phyloP scores from a whole-genome alignment of 2,888 invertebrate species.

The Alcis repandata region DNA sequence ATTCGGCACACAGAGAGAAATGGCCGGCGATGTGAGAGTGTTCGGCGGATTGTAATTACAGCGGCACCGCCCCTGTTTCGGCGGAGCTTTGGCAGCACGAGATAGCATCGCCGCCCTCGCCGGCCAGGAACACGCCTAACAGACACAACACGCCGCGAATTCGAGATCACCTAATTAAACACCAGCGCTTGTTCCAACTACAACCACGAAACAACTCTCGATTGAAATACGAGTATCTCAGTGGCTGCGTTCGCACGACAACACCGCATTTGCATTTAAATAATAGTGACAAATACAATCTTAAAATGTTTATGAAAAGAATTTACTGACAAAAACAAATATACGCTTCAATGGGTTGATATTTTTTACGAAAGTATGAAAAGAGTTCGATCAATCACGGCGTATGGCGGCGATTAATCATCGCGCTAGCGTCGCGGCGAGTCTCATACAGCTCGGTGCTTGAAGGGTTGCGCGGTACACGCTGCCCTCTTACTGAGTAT shows the following conservation, averaged over 20 bases:
- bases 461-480: conserved; percentile 60
- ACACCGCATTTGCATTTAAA: conserved; percentile 64
- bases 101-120: conserved; percentile 71
- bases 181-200: conserved; percentile 47
- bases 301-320: conserved; percentile 72
- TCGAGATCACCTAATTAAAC: conserved; percentile 78
- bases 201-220: conserved; percentile 46
- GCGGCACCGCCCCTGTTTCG: conserved; percentile 72
- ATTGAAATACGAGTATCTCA: conserved; percentile 54
- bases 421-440: conserved; percentile 60
- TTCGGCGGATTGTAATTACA: conserved; percentile 78
- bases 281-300: conserved; percentile 74
- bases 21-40: conserved; percentile 61
- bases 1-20: conserved; percentile 77
- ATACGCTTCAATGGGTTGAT: conserved; percentile 39
- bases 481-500: conserved; percentile 45
- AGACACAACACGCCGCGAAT: conserved; percentile 59
- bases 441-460: conserved; percentile 46
- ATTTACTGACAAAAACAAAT: conserved; percentile 64
- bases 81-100: conserved; percentile 65
- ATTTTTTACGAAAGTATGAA: conserved; percentile 56
- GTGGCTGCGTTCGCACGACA: conserved; percentile 69
- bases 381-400: conserved; percentile 77
- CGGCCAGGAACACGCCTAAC: conserved; percentile 53
- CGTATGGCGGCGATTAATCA: conserved; percentile 78